These are phyloP conservation scores for Drosophila pseudoananassae DNA, from an alignment of 1,140 invertebrate species.

Conservation along the genomic window DNA sequence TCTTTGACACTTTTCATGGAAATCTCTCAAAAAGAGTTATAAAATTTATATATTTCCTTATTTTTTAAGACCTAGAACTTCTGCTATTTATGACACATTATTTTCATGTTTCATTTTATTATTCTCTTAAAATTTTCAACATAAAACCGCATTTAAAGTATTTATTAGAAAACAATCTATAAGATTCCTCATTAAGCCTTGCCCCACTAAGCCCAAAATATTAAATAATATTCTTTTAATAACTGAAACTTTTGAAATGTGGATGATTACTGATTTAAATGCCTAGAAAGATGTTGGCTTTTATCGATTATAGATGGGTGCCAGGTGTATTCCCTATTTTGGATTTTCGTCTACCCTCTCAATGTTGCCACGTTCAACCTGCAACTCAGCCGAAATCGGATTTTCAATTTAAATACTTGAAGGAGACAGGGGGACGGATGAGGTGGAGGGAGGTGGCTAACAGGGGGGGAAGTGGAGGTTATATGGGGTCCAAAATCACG, in stretches of 20 bases:
- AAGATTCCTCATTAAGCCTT: too few relatives aligned
- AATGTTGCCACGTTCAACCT: slow-evolving; percentile 35
- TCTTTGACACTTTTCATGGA: too few relatives aligned
- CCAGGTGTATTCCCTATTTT: neutral
- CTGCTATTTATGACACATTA: too few relatives aligned
- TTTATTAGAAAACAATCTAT: too few relatives aligned
- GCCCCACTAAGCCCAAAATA: too few relatives aligned
- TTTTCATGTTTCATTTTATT: too few relatives aligned
- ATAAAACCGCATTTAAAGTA: too few relatives aligned
- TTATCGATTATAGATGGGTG: slow-evolving; percentile 8
- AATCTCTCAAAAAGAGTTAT: too few relatives aligned
- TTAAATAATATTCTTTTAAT: too few relatives aligned
- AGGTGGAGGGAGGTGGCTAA: neutral
- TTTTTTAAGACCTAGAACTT: too few relatives aligned
- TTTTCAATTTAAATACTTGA: slow-evolving; percentile 38
- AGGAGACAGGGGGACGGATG: neutral
- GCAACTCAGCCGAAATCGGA: slow-evolving; percentile 30
- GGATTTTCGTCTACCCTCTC: slow-evolving; percentile 7
- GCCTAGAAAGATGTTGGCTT: neutral
- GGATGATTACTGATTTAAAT: neutral
- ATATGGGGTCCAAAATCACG: slow-evolving; percentile 43
- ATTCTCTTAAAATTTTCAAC: too few relatives aligned
- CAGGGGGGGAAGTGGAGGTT: neutral
- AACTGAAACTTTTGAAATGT: neutral
- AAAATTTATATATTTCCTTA: too few relatives aligned